Evolutionary conservation across 2,113 vertebrate genomes (phyloP).

Genomic region (Oryzias melastigma): DNA sequence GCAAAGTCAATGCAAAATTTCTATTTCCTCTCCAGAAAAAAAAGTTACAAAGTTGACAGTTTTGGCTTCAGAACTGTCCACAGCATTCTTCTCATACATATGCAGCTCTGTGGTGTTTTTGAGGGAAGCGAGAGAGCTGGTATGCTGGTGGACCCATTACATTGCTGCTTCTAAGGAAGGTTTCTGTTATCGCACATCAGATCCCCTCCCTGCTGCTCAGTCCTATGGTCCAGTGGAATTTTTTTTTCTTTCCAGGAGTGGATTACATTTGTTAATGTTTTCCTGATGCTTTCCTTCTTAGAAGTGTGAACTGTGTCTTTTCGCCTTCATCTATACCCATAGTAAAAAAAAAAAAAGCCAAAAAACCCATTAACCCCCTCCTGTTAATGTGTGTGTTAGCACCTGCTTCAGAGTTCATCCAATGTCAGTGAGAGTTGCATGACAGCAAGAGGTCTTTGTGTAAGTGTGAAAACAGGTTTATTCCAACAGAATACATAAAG

Average conservation of each 20-base stretch:
- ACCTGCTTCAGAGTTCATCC: slow-evolving; percentile 33
- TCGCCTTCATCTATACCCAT: slow-evolving; percentile 1
- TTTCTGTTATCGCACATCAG: slow-evolving; percentile 38
- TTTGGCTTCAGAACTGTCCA: slow-evolving; percentile 34
- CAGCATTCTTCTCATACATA: slow-evolving; percentile 76
- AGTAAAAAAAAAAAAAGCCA: neutral
- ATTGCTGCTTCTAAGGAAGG: slow-evolving; percentile 34
- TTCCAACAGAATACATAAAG: neutral
- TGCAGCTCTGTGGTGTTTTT: slow-evolving; percentile 50
- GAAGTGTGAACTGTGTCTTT: neutral
- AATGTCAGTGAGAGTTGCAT: slow-evolving; percentile 41
- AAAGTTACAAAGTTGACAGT: slow-evolving; percentile 37
- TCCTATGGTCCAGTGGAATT: slow-evolving; percentile 37
- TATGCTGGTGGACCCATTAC: slow-evolving; percentile 57
- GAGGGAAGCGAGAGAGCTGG: slow-evolving; percentile 63
- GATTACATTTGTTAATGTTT: slow-evolving; percentile 18
- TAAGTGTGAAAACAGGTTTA: slow-evolving; percentile 25
- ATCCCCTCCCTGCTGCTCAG: slow-evolving; percentile 47
- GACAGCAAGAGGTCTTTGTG: slow-evolving; percentile 26
- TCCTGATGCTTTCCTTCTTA: neutral
- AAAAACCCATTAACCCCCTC: slow-evolving; percentile 26
- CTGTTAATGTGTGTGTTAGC: slow-evolving; percentile 50
- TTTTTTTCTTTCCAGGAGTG: slow-evolving; percentile 54
- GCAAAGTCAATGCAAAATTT: slow-evolving; percentile 4
- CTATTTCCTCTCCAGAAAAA: slow-evolving; percentile 20